These are phyloP conservation scores for Mellilla xanthometata DNA, from an alignment of 2,888 invertebrate species.

Conservation along the genomic window DNA sequence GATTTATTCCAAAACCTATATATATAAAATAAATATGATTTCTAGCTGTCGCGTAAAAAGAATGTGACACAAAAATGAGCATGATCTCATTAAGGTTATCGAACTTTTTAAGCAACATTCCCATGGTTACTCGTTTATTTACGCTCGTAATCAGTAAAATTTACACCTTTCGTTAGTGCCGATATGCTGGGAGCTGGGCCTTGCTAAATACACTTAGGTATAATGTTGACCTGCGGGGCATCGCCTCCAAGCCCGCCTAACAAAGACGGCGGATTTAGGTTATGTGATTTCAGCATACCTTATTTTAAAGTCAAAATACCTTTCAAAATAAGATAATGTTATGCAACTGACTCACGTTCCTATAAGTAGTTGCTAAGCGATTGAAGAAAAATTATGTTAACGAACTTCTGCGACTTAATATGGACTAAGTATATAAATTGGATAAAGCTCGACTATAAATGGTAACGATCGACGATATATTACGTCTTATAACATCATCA, in stretches of 20 bases:
- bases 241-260: slow-evolving; percentile 53
- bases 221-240: slow-evolving; percentile 61
- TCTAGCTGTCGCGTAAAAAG: slow-evolving; percentile 4
- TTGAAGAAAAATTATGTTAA: slow-evolving; percentile 25
- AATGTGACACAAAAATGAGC: slow-evolving; percentile 21
- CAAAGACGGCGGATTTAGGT: slow-evolving; percentile 60
- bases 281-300: slow-evolving; percentile 53
- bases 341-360: slow-evolving; percentile 14
- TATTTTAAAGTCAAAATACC: slow-evolving; percentile 52
- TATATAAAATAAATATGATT: slow-evolving; percentile 2
- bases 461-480: too few species aligned
- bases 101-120: slow-evolving; percentile 52
- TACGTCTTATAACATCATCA: too few species aligned
- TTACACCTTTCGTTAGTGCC: slow-evolving; percentile 58
- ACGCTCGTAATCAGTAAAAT: slow-evolving; percentile 66
- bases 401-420: slow-evolving; percentile 26
- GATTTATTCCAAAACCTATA: slow-evolving; percentile 1
- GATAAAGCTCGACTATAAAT: too few species aligned
- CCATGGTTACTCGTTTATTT: slow-evolving; percentile 56
- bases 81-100: slow-evolving; percentile 50
- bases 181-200: slow-evolving; percentile 38
- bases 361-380: slow-evolving; percentile 15
- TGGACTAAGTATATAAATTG: too few species aligned
- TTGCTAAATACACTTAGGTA: slow-evolving; percentile 60
- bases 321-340: slow-evolving; percentile 12